phyloP scores from a whole-genome alignment of 2,888 invertebrate species.

The Leptopilina myrica region DNA sequence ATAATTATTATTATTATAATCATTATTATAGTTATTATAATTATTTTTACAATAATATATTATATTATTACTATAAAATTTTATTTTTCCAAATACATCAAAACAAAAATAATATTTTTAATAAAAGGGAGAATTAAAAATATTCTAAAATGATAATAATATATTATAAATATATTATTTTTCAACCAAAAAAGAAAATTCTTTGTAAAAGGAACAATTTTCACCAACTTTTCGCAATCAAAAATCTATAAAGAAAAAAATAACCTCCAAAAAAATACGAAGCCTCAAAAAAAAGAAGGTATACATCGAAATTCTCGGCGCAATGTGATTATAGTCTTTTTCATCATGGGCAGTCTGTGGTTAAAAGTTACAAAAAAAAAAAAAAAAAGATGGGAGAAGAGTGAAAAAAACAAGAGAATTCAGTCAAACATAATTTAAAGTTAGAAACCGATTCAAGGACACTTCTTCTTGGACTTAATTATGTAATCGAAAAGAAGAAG shows the following conservation, averaged over 20 bases:
- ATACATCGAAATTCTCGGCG: neutral
- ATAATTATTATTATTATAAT: too few relatives aligned
- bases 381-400: neutral
- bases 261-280: neutral
- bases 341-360: neutral
- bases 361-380: slow-evolving; percentile 9
- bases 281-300: neutral
- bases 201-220: too few relatives aligned
- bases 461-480: slow-evolving; percentile 9
- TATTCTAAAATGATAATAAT: too few relatives aligned
- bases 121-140: too few relatives aligned
- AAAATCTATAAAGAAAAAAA: neutral
- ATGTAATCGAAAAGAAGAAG: slow-evolving; percentile 6
- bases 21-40: too few relatives aligned
- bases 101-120: too few relatives aligned
- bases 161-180: too few relatives aligned
- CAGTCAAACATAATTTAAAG: slow-evolving; percentile 8
- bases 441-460: slow-evolving; percentile 14
- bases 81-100: too few relatives aligned
- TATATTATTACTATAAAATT: too few relatives aligned
- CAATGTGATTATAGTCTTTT: slow-evolving; percentile 13
- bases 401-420: neutral
- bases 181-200: too few relatives aligned
- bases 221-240: too few relatives aligned
- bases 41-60: too few relatives aligned